Conservation (phyloP, 2,113 vertebrate genomes). For the Ophiodon elongatus region DNA sequence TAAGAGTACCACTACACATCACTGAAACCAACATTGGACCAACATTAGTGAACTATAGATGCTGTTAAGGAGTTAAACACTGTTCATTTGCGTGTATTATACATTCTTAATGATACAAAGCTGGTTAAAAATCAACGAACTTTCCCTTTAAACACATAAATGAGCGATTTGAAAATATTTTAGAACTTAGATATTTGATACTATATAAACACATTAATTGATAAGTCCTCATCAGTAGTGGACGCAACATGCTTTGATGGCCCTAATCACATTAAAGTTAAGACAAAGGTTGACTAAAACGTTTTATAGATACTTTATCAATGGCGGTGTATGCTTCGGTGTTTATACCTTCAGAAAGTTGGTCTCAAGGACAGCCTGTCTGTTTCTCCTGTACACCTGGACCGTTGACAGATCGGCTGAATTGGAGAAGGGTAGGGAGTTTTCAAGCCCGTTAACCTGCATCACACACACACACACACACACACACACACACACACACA, state of each 20-base stretch:
- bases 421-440: slow-evolving; percentile 2
- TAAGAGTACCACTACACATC: no score
- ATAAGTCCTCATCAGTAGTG: no score
- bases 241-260: no score
- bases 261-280: background rate
- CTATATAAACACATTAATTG: no score
- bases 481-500: slow-evolving; percentile 6
- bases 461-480: background rate
- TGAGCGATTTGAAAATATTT: no score
- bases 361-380: slow-evolving; percentile 32
- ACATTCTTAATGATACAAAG: no score
- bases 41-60: background rate
- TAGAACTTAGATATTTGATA: no score
- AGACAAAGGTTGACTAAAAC: background rate
- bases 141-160: no score
- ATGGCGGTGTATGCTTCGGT: background rate
- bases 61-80: no score
- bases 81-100: no score
- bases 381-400: slow-evolving; percentile 11
- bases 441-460: slow-evolving; percentile 10
- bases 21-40: background rate
- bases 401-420: background rate
- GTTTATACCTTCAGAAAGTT: slow-evolving; percentile 36
- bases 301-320: no score
- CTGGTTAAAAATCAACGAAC: no score